Base-by-base conservation (phyloP, 2,888 invertebrate genomes). In the Volucella zonaria region DNA sequence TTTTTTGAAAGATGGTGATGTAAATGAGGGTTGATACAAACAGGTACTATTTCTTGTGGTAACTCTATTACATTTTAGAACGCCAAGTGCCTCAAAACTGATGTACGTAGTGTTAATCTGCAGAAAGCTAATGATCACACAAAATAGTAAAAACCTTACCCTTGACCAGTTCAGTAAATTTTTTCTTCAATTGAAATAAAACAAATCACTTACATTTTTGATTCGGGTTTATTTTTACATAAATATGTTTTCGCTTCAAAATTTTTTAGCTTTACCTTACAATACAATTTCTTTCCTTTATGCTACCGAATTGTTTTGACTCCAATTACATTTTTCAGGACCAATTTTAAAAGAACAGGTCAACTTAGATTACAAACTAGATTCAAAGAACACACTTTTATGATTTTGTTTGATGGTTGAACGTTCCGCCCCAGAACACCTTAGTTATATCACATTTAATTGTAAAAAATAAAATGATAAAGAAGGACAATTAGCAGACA, bases 371-470 rank as follows among this genome's bases (percentile, higher is more conserved):
- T 58, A 23, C 42, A 79, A 83, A 49, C 54, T 43, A 56, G 40
- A 49, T 12, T 71, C 61, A 68, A 45, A 71, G 74, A 79, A 76
- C 71, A 85, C 76, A 66, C 51, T 45, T 61, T 52, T 68, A 45
- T 61, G 47, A 31, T 31, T 49, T n/a, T 31, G 23, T 38, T 64
- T 9, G 1, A 61, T n/a, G 49, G 14, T 12, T 10, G n/a, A 45
- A 56, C 14, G 40, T 47, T 14, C 56, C 62, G 71, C 67, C 76
- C 56, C 75, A 54, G 79, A 31, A 67, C 76, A 56, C 76, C 54
- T 58, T 62, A 76, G 75, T 85, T 80, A 85, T 85, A 85, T 85
- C 83, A 80, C 83, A 85, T 76, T 56, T 14, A 52, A 42, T 62
- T 74, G 56, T 51, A 58, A 54, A 61, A n/a, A 52, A 58, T 56